Conservation (phyloP, 2,113 vertebrate species). For the Malurus elegans region DNA sequence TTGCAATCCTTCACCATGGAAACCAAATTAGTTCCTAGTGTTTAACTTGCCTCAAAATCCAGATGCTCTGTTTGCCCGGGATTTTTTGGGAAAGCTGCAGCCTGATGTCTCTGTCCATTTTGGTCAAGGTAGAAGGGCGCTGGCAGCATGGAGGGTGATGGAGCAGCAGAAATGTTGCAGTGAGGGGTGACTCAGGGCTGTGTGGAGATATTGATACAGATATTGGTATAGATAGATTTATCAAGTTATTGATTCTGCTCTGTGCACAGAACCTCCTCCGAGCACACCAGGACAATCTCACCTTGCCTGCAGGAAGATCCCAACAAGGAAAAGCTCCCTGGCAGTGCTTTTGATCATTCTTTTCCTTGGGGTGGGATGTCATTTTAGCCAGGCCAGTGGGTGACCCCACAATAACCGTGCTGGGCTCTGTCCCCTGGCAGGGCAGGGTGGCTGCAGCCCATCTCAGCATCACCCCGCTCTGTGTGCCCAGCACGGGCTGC, state of each 20-base stretch:
- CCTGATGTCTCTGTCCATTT: background rate
- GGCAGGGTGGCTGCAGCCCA: background rate
- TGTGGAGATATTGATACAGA: background rate
- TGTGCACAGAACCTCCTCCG: background rate
- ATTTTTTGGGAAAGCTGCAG: background rate
- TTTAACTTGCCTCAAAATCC: background rate
- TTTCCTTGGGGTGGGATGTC: background rate
- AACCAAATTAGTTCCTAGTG: background rate
- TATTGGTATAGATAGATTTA: no score
- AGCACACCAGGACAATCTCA: background rate
- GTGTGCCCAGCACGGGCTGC: background rate
- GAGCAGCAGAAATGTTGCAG: background rate
- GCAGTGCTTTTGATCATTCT: background rate
- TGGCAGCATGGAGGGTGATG: background rate
- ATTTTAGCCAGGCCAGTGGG: background rate
- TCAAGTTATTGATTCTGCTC: background rate
- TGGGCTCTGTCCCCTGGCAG: fast-evolving
- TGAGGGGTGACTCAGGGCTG: background rate
- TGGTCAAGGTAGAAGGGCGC: background rate
- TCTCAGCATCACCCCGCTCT: background rate
- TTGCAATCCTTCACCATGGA: background rate
- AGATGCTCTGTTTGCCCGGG: background rate
- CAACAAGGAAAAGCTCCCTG: background rate
- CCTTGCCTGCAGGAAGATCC: background rate
- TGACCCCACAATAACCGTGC: background rate